Percentiles rank a stretch among this genome's conserved stretches.
These are phyloP conservation scores for Ladona fulva DNA, from an alignment of 1,140 invertebrate genomes.

Conservation along the genomic window DNA sequence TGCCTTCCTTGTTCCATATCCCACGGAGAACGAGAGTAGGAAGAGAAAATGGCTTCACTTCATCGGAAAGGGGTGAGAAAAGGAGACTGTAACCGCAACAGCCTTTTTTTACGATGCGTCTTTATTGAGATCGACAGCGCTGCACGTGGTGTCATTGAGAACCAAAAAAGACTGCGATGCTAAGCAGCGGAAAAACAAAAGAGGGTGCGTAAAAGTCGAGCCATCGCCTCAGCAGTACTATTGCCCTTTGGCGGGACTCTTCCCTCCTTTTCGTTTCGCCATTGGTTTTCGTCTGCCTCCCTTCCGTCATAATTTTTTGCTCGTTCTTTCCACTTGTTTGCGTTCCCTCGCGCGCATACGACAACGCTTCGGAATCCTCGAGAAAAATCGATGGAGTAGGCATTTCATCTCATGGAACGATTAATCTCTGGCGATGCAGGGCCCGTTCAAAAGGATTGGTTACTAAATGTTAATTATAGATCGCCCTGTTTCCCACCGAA, in stretches of 20 bases:
- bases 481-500: too few species aligned
- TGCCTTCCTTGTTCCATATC: not conserved
- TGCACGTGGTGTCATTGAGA: not conserved
- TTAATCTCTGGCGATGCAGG: too few species aligned
- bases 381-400: too few species aligned
- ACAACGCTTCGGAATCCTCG: too few species aligned
- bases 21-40: not conserved
- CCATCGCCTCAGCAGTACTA: not conserved
- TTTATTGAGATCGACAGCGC: constrained; percentile 1
- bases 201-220: not conserved
- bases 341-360: not conserved
- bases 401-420: too few species aligned
- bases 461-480: too few species aligned
- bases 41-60: not conserved
- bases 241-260: not conserved
- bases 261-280: not conserved
- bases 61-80: not conserved
- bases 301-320: not conserved
- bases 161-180: not conserved
- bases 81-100: not conserved
- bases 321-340: not conserved
- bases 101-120: not conserved
- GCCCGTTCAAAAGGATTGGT: too few species aligned
- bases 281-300: not conserved
- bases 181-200: not conserved